phyloP scores from a whole-genome alignment of 2,113 vertebrate species.

The Cygnus buccinator region DNA sequence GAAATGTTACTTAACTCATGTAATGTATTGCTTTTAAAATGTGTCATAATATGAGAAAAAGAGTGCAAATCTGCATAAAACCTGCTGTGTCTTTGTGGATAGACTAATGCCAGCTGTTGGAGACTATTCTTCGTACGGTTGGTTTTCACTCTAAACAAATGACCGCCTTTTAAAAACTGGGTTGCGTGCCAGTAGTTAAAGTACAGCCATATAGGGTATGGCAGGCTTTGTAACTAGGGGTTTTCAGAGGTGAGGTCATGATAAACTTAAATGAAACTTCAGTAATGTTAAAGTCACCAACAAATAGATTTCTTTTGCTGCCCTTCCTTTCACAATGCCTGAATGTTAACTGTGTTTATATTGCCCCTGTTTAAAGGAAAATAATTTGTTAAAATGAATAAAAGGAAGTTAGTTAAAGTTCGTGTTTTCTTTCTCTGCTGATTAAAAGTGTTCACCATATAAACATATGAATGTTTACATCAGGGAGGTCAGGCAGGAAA shows the following conservation, averaged over 20 bases:
- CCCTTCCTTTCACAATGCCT: background rate
- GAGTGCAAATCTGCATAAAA: background rate
- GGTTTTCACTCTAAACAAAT: constrained; percentile 74
- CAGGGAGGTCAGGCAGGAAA: background rate
- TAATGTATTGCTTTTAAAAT: constrained; percentile 26
- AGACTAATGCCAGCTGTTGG: background rate
- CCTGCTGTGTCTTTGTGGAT: background rate
- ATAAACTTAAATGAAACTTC: constrained; percentile 52
- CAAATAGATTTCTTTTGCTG: constrained; percentile 56
- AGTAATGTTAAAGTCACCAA: constrained; percentile 14
- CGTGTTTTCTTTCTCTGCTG: constrained; percentile 1
- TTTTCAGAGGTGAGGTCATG: constrained; percentile 74
- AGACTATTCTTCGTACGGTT: constrained; percentile 51
- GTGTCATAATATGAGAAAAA: background rate
- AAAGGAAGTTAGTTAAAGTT: background rate
- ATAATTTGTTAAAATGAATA: background rate
- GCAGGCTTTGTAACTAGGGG: constrained; percentile 47
- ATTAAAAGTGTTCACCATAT: background rate
- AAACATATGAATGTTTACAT: constrained; percentile 34
- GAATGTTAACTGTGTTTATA: background rate
- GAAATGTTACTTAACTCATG: constrained; percentile 18
- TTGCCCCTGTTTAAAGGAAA: background rate
- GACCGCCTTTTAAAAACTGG: constrained; percentile 72
- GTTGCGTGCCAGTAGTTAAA: constrained; percentile 67
- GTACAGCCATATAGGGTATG: constrained; percentile 80